These are phyloP conservation scores for Proisotoma minuta DNA, from an alignment of 2,888 invertebrate genomes.

Conservation along the genomic window DNA sequence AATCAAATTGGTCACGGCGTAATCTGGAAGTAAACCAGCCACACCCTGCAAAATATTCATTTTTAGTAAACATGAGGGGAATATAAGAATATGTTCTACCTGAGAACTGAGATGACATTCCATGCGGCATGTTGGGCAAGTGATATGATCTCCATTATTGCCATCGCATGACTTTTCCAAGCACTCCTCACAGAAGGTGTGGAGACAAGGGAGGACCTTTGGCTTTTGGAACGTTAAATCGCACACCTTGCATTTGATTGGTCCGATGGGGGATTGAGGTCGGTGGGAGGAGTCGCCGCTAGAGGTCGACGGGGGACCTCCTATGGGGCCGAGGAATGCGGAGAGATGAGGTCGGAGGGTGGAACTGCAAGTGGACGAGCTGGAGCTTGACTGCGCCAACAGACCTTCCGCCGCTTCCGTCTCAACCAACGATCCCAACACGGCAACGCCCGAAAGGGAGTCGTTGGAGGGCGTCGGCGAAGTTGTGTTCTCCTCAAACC, in stretches of 20 bases:
- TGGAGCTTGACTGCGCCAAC: conserved; percentile 68
- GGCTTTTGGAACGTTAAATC: conserved; percentile 69
- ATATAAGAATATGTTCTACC: conserved; percentile 18
- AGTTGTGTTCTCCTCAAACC: conserved; percentile 56
- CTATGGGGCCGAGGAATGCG: conserved; percentile 50
- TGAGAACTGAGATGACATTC: conserved; percentile 54
- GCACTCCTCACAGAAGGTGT: conserved; percentile 78
- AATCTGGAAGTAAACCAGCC: conserved; percentile 65
- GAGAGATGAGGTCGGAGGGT: conserved; percentile 51
- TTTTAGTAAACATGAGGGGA: neutral
- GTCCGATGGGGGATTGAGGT: conserved; percentile 3
- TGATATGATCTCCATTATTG: conserved; percentile 62
- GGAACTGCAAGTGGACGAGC: conserved; percentile 61
- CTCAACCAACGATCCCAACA: conserved; percentile 77
- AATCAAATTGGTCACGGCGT: conserved; percentile 55
- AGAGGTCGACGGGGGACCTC: conserved; percentile 13
- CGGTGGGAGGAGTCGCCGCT: conserved; percentile 8
- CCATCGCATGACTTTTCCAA: conserved; percentile 63
- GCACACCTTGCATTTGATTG: conserved; percentile 63
- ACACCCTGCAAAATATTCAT: conserved; percentile 56
- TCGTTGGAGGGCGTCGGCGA: conserved; percentile 87
- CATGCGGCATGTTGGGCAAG: conserved; percentile 65
- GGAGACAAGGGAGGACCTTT: conserved; percentile 73
- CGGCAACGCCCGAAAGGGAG: conserved; percentile 84
- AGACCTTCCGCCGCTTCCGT: conserved; percentile 66